phyloP scores from a whole-genome alignment of 2,113 vertebrate species.

The Steatornis caripensis region DNA sequence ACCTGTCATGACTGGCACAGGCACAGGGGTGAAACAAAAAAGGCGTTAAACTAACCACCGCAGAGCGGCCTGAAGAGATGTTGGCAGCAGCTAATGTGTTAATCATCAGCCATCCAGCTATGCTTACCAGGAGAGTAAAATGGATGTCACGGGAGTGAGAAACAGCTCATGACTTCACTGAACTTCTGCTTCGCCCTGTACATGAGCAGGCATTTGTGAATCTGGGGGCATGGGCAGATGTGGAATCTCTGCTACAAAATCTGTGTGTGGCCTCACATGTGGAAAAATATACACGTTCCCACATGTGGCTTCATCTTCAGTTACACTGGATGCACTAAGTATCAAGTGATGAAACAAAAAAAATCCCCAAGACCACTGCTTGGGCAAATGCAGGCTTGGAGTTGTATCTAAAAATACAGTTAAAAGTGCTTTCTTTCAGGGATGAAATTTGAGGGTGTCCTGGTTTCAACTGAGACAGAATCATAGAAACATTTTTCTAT shows the following conservation, averaged over 20 bases:
- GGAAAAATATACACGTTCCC: fast-evolving
- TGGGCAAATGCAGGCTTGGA: not conserved
- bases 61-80: not conserved
- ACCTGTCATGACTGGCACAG: not conserved
- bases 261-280: not conserved
- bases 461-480: no score
- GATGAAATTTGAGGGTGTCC: not conserved
- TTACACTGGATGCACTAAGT: not conserved
- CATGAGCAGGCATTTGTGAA: not conserved
- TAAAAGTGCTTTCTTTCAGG: not conserved
- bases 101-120: not conserved
- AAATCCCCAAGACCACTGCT: not conserved
- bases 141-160: not conserved
- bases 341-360: not conserved
- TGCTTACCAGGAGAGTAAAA: not conserved
- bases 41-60: not conserved
- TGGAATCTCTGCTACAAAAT: not conserved
- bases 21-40: no score
- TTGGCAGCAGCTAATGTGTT: not conserved
- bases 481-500: no score
- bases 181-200: not conserved
- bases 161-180: not conserved
- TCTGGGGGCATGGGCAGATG: not conserved
- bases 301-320: not conserved
- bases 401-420: not conserved